Evolutionary conservation across 2,113 vertebrate genomes (phyloP).

Genomic region (Hippocampus zosterae): DNA sequence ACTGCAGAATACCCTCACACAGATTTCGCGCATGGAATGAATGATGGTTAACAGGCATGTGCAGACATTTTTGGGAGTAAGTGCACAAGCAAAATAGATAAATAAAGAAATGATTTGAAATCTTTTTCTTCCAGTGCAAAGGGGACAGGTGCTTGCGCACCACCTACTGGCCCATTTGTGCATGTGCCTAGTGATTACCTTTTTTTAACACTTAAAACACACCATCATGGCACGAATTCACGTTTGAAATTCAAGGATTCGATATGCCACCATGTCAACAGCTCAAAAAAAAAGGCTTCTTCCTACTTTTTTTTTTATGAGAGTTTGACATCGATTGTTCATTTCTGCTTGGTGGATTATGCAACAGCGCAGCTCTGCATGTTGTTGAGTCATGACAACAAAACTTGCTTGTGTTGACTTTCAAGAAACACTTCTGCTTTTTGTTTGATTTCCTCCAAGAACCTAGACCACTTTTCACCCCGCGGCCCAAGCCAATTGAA

Average conservation of each 20-base stretch:
- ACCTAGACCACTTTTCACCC: not conserved
- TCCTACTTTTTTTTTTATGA: not conserved
- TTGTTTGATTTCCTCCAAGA: not conserved
- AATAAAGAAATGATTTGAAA: too few species aligned
- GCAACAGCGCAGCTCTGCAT: not conserved
- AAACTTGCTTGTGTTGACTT: not conserved
- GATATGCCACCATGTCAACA: not conserved
- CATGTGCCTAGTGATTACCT: too few species aligned
- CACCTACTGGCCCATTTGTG: too few species aligned
- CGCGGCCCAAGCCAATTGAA: not conserved
- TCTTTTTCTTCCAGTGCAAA: too few species aligned
- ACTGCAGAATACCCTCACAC: too few species aligned
- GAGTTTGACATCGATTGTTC: not conserved
- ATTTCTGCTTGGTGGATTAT: not conserved
- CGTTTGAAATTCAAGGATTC: not conserved
- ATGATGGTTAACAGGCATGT: too few species aligned
- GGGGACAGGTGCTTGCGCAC: too few species aligned
- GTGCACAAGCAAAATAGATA: too few species aligned
- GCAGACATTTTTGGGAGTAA: too few species aligned
- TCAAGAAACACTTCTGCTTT: not conserved
- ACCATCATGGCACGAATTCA: not conserved
- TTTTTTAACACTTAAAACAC: not conserved
- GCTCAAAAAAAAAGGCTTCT: not conserved
- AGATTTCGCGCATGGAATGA: too few species aligned
- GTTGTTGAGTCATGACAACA: constrained; percentile 1